Conservation (phyloP, 53 echinoderm and acorn worm genomes). For the Arbacia lixula region DNA sequence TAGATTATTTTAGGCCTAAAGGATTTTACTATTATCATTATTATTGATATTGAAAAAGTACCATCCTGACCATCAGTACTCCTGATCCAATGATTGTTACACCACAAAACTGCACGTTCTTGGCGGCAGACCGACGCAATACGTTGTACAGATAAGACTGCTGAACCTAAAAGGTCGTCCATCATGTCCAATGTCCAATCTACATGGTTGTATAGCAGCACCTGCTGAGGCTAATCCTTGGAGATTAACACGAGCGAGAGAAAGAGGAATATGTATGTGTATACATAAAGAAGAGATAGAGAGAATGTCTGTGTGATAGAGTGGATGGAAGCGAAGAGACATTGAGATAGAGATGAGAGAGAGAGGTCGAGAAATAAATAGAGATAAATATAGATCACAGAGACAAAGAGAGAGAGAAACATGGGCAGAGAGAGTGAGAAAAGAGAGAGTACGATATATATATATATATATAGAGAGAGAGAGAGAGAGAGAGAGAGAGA, state of each 20-base stretch:
- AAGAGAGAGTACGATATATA: not conserved
- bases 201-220: no score
- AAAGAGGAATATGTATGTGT: not conserved
- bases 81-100: no score
- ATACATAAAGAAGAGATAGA: not conserved
- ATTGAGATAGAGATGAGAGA: not conserved
- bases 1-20: no score
- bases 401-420: not conserved
- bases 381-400: not conserved
- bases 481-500: not conserved
- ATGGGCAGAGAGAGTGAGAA: not conserved
- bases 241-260: not conserved
- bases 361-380: not conserved
- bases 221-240: not conserved
- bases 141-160: no score
- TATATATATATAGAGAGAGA: not conserved
- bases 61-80: no score
- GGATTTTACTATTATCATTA: no score
- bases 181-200: no score
- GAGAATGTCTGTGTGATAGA: not conserved
- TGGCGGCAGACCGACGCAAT: no score
- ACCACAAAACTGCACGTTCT: no score
- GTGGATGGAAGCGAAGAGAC: not conserved
- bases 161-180: no score
- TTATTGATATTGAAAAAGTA: no score